Base-by-base conservation (phyloP, 2,797 vertebrate species). In the Galaxias olidus region DNA sequence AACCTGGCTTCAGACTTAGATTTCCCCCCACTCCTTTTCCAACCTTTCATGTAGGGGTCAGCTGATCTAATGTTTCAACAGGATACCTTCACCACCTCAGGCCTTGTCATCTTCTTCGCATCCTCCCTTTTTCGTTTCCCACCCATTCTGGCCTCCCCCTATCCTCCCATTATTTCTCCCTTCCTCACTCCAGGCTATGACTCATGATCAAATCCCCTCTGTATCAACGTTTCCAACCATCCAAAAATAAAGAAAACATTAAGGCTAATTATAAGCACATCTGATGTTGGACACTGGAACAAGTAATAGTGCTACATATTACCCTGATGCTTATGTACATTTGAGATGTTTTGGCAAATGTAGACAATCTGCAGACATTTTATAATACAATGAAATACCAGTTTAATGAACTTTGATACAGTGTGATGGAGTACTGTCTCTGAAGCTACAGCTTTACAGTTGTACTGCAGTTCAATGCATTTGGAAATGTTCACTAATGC, bases 111-210 rank as follows among this genome's bases (percentile, higher is more conserved):
- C 30, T 6, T 17, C 13, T 42, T 17, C 50, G 9, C 19, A 13
- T 15, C 19, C 53, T 41, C n/a, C 47, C 50, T 1, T 8, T 12
- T 18, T 15, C 64, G 4, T 11, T 68, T 67, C 67, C 53, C 59
- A 74, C 72, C 74, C 75, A 63, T 12, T 43, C 69, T 66, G 13
- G 50, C 67, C 71, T 60, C 17, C 56, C 44, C 56, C 62, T 57
- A 58, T 4, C 40, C 51, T 65, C 55, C 41, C 54, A 15, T 48
- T 50, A 9, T 59, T 63, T 49, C 61, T 54, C 11, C 54, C 43
- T 17, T 59, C 11, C 51, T 50, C 61, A 70, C 44, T 71, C 49
- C 51, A 18, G 50, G 30, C 55, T n/a, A 59, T 83, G 84, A 82
- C 68, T 82, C 79, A 76, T 71, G 42, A 54, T 68, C 17, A 30